Conservation (phyloP, 2,797 vertebrate species). For the Notolepis coatsorum region DNA sequence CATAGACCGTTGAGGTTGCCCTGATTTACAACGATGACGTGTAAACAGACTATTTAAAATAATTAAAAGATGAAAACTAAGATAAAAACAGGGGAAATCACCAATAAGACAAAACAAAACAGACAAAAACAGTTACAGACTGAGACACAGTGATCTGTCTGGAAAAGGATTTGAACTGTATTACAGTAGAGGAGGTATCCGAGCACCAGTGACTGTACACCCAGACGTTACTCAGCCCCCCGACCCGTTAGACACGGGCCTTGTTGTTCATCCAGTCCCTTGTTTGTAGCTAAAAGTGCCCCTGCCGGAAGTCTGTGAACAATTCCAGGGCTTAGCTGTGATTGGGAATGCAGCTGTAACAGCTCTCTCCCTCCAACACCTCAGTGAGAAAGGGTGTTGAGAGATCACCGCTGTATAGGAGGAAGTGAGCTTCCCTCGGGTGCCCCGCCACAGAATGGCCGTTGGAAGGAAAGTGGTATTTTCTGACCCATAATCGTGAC, state of each 20-base stretch:
- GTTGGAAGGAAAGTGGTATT: slow-evolving; percentile 52
- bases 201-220: too few relatives aligned
- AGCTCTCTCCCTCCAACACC: neutral
- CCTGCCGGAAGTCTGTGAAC: slow-evolving; percentile 56
- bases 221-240: neutral
- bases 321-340: slow-evolving; percentile 35
- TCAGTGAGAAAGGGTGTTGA: slow-evolving; percentile 40
- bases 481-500: slow-evolving; percentile 27
- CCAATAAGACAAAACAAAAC: too few relatives aligned
- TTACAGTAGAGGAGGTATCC: too few relatives aligned
- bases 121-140: too few relatives aligned
- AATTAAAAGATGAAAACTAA: too few relatives aligned
- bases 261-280: neutral
- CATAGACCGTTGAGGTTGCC: too few relatives aligned
- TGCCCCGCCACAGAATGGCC: slow-evolving; percentile 16
- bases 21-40: too few relatives aligned
- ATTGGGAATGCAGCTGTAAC: slow-evolving; percentile 47
- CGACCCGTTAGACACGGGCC: slow-evolving; percentile 21
- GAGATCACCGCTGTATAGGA: slow-evolving; percentile 42
- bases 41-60: too few relatives aligned
- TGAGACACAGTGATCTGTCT: too few relatives aligned
- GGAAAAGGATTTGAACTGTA: too few relatives aligned
- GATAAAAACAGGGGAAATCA: too few relatives aligned
- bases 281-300: slow-evolving; percentile 19
- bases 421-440: slow-evolving; percentile 63